Base-by-base conservation (phyloP, 2,113 vertebrate genomes). In the Serinus canaria region DNA sequence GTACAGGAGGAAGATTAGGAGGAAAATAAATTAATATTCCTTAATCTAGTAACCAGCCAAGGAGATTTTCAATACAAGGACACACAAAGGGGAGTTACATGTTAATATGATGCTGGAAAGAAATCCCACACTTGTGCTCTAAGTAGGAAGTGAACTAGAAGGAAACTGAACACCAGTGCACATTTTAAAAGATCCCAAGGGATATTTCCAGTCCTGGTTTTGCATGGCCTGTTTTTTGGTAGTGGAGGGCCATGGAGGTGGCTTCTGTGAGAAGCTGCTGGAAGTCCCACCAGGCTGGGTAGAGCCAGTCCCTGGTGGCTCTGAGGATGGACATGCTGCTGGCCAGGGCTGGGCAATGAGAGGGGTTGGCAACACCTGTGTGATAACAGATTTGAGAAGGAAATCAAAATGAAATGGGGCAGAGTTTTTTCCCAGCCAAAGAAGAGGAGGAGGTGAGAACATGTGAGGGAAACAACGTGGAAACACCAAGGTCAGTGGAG, bases 31-130 rank as follows among this genome's bases (percentile, higher is more conserved):
- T 50, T 66, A 7, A 1, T 72, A 43, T 74, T 39, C 44, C 85
- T 53, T 58, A n/a, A 79, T 80, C 16, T n/a, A 76, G 64, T 35
- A 27, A 68, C 39, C 24, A 68, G 37, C 41, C 4, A 6, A 75
- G 64, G 31, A 89, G 35, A 78, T 70, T 86, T 87, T 63, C 24
- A 70, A 47, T 15, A 50, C n/a, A 87, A 94, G 94, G 80, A 70
- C 92, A 66, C 39, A 43, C 28, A 81, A 73, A 92, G 63, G 43
- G 50, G 37, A 70, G 10, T 49, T 92, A 37, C 8, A 15, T 25
- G 25, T n/a, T 68, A 82, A 85, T 41, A 74, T 15, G 11, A 6
- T 18, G 28, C 22, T 72, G 30, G 30, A 75, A 92, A 70, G 31
- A 52, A 92, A 64, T 13, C 13, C 46, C 58, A 5, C 15, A 7